Evolutionary conservation across 2,888 invertebrate genomes (phyloP), one percentile per base, ranked within the genome.

Genomic region (Yponomeuta cagnagella): DNA sequence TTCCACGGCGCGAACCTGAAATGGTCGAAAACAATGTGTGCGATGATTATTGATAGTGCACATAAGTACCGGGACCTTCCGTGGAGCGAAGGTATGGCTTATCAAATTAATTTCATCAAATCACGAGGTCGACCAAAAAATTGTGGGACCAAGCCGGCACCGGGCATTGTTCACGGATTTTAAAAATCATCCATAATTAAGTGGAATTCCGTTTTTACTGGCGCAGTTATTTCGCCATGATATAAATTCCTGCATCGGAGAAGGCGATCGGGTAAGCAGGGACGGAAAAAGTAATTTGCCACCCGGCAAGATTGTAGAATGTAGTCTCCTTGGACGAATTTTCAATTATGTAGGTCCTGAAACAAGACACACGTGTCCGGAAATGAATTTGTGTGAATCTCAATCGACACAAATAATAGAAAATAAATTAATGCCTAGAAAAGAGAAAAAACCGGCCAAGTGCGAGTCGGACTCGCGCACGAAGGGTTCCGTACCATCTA

Each of bases 131-230:
- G 9, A 43, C 10, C 30, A 72, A 90, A 88, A 79, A 72, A 75
- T 76, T 77, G 80, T 58, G 52, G 79, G 76, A 75, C 80, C 77
- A 30, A 69, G 79, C 79, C 81, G 85, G 88, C 87, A 85, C 82
- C 82, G 85, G 81, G 89, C 90, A 92, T 91, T 91, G 91, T 91
- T 90, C 90, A 90, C 90, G 89, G 91, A 90, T 91, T 90, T 90
- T 86, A 83, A 91, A 89, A 91, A 90, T 89, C 89, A 86, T 86
- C 87, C 89, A 90, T 92, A 92, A 92, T 92, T 91, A 91, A 91
- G 85, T 86, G 92, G 92, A 90, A 92, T 92, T 83, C 80, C 79
- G 80, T 90, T 91, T 89, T 91, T 91, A 79, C 79, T 69, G 70
- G 64, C 73, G 75, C 79, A 71, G 75, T 79, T 84, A 85, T 87